Evolutionary conservation across 2,113 vertebrate genomes (phyloP).

Genomic region (Bos indicus): DNA sequence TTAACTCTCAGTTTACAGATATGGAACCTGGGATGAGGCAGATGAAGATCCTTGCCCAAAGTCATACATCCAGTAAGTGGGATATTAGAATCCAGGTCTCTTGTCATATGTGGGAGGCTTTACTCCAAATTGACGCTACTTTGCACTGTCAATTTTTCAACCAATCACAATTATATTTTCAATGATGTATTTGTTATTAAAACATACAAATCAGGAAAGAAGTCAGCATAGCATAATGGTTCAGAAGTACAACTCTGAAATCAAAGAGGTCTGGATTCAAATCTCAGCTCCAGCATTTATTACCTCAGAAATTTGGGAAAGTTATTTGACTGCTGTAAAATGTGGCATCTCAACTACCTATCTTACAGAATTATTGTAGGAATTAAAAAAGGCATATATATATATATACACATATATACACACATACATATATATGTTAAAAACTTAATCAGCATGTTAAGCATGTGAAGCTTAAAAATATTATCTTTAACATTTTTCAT

Average conservation of each 20-base stretch:
- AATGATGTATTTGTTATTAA: background rate
- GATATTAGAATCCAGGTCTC: background rate
- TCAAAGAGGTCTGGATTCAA: background rate
- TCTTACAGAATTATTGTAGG: background rate
- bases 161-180: background rate
- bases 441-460: slow-evolving; percentile 47
- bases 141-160: background rate
- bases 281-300: background rate
- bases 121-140: background rate
- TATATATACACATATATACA: background rate
- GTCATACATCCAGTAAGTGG: background rate
- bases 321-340: background rate
- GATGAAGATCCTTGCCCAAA: background rate
- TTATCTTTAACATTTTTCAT: background rate
- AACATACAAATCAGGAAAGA: background rate
- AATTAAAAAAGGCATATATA: background rate
- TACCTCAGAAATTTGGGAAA: background rate
- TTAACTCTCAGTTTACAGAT: background rate
- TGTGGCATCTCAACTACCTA: background rate
- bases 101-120: background rate
- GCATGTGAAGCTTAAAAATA: background rate
- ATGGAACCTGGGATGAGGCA: background rate
- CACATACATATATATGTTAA: background rate
- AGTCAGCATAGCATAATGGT: background rate
- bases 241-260: background rate